A percentile compares a stretch with the other conserved stretches of the same genome.
Conservation (phyloP, 1,140 invertebrate genomes). For the Anastrepha obliqua region DNA sequence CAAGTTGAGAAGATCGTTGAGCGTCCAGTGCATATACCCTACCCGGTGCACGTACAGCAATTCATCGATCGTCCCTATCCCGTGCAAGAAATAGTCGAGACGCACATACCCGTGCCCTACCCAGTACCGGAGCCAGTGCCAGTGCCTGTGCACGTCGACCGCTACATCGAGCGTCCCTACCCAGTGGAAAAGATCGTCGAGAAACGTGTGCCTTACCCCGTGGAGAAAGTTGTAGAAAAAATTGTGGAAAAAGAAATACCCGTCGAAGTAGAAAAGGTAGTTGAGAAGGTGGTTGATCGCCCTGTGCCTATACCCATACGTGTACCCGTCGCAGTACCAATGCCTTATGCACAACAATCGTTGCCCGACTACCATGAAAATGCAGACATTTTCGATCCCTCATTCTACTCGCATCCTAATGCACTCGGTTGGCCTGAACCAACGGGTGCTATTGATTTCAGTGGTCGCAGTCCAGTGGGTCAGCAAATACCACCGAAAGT, state of each 20-base stretch:
- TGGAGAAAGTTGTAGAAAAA: conserved; percentile 72
- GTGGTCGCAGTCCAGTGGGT: conserved; percentile 21
- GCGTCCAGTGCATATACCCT: conserved; percentile 24
- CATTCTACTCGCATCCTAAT: conserved; percentile 61
- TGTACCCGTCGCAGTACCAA: conserved; percentile 74
- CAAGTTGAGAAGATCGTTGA: conserved; percentile 68
- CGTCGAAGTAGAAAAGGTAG: conserved; percentile 76
- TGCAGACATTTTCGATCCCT: conserved; percentile 28
- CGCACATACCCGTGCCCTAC: conserved; percentile 77
- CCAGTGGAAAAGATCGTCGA: conserved; percentile 74
- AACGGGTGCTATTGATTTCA: not conserved
- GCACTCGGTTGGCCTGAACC: conserved; percentile 61
- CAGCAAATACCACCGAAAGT: conserved; percentile 68
- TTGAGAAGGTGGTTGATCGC: conserved; percentile 77
- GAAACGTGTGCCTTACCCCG: conserved; percentile 74
- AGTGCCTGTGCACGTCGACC: conserved; percentile 75
- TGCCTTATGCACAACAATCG: conserved; percentile 63
- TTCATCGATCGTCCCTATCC: conserved; percentile 76
- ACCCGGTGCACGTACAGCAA: conserved; percentile 60
- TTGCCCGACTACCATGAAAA: conserved; percentile 17
- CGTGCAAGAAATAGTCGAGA: conserved; percentile 75
- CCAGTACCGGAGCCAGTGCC: conserved; percentile 76
- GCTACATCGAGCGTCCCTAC: conserved; percentile 73
- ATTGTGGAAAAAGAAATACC: conserved; percentile 70
- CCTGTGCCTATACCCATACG: conserved; percentile 74